Evolutionary conservation across 1,140 invertebrate species (phyloP).

Genomic region (Ips nitidus): DNA sequence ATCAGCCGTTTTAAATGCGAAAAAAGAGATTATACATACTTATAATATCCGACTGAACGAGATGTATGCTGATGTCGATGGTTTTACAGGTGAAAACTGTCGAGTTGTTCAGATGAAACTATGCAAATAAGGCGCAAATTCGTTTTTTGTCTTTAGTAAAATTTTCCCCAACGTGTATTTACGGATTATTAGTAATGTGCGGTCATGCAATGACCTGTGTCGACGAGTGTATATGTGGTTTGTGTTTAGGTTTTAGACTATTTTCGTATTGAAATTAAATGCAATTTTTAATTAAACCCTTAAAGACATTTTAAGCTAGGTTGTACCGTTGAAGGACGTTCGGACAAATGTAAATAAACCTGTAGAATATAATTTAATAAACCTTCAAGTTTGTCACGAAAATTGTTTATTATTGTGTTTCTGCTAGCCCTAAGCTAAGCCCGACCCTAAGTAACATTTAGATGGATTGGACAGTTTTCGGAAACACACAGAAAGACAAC

Average conservation of each 20-base stretch:
- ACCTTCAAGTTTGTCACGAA: constrained; percentile 10
- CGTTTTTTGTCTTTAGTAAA: background rate
- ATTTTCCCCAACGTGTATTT: constrained; percentile 14
- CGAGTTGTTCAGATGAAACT: background rate
- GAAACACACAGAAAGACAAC: no score
- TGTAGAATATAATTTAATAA: constrained; percentile 24
- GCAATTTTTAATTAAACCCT: constrained; percentile 22
- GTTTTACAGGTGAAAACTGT: no score
- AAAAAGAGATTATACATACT: constrained; percentile 25
- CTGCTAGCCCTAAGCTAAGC: no score
- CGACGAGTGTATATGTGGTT: constrained; percentile 41
- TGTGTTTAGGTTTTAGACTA: constrained; percentile 48
- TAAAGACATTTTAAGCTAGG: constrained; percentile 3
- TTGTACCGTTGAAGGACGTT: constrained; percentile 7
- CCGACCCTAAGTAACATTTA: no score
- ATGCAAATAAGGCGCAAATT: background rate
- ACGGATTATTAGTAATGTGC: constrained; percentile 13
- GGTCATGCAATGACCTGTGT: constrained; percentile 32
- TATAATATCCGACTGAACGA: constrained; percentile 2
- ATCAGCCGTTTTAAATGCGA: constrained; percentile 10
- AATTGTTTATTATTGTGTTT: no score
- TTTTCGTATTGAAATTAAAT: constrained; percentile 40
- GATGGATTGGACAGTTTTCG: no score
- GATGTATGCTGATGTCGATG: background rate
- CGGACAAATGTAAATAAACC: constrained; percentile 24